Base-by-base conservation (phyloP, 1,140 invertebrate species). In the Araneus ventricosus region DNA sequence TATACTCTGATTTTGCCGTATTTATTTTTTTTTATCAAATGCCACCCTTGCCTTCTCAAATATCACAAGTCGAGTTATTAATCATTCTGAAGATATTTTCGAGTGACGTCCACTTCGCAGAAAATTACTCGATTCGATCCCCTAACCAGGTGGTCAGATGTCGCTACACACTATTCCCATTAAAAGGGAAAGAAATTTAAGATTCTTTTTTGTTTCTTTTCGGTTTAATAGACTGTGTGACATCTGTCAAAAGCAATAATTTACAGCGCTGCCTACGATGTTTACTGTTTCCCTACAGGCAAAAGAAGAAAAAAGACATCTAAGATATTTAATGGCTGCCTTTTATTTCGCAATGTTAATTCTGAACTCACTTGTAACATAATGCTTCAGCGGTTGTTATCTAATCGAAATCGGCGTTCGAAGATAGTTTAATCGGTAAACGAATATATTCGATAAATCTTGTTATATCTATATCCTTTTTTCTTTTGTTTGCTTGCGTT, bases 121-220 rank as follows among this genome's bases (percentile, higher is more conserved):
- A 57, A 91, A 91, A 91, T 91, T 91, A 84, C 52, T 10, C 27
- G 57, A 91, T 84, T 91, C 79, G 57, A 91, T 84, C 30, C 39
- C 34, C 79, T n/a, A 84, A 24, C 89, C 52, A 91, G 89, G 89
- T 91, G 89, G 89, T 84, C 89, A 63, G 20, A 75, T 75, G 70
- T 75, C 70, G 70, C 30, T 30, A 75, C 20, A 37, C 4, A 37
- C 70, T 20, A 17, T 37, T 75, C 30, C 30, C 30, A 34, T 22
- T 34, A 37, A 7, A 75, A 75, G 30, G 30, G 34, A 75, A 37
- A 75, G 34, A 85, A 27, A 22, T 85, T 85, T 85, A 27, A 45
- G 34, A 41, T 41, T 85, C 14, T 85, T 30, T 14, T 59, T 34
- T 17, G 14, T 39, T 41, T 22, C 22, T 84, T 34, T 57, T 59